These are phyloP conservation scores for Montipora efflorescens DNA, from an alignment of 64 coral and sea anemone species.

Conservation along the genomic window DNA sequence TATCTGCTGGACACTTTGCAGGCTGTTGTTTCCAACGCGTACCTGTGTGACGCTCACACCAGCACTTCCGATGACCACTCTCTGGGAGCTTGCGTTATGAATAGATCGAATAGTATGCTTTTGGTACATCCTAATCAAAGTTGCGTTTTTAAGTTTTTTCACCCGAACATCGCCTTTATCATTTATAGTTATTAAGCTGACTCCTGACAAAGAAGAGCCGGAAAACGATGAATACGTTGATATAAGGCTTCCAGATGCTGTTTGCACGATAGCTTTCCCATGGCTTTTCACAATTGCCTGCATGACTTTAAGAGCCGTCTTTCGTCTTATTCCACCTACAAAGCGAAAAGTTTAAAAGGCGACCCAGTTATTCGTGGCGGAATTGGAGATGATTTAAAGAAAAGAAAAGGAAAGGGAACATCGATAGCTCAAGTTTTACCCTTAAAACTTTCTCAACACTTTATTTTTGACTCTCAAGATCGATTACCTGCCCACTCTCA, in stretches of 20 bases:
- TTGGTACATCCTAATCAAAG: slow-evolving; percentile 24
- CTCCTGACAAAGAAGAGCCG: slow-evolving; percentile 29
- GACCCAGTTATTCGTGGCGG: neutral
- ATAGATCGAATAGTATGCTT: slow-evolving; percentile 32
- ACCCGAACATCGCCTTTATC: slow-evolving; percentile 30
- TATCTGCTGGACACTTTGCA: slow-evolving; percentile 37
- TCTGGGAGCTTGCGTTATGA: neutral
- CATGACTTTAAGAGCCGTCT: slow-evolving; percentile 56
- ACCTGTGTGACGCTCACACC: slow-evolving; percentile 36
- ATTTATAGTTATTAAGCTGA: slow-evolving; percentile 56
- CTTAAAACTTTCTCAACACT: no score
- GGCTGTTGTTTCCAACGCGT: neutral
- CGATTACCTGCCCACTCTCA: no score
- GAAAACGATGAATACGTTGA: slow-evolving; percentile 19
- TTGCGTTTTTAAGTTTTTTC: slow-evolving; percentile 33
- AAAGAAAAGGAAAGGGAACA: no score
- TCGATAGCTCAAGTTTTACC: no score
- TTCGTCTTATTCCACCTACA: slow-evolving; percentile 19
- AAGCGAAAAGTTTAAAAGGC: neutral
- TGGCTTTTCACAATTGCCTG: slow-evolving; percentile 63
- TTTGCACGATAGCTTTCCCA: slow-evolving; percentile 68
- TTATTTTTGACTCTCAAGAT: no score
- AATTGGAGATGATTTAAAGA: no score
- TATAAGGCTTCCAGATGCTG: slow-evolving; percentile 45
- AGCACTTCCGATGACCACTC: slow-evolving; percentile 25